phyloP scores from a whole-genome alignment of 2,113 vertebrate species.

The Argyrosomus japonicus region DNA sequence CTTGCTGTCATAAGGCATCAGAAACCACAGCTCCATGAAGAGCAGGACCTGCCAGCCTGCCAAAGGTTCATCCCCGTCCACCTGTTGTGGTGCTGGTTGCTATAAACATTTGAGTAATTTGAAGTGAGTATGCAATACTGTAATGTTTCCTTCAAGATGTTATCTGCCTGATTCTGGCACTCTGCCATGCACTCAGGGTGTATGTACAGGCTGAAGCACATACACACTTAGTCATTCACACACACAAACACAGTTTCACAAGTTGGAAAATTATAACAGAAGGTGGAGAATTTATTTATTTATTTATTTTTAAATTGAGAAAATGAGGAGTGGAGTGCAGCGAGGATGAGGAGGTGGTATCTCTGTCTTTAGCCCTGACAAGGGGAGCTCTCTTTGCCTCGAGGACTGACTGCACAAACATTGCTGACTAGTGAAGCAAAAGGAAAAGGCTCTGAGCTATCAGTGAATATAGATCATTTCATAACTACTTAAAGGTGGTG shows the following conservation, averaged over 20 bases:
- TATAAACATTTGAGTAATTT: conserved; percentile 94
- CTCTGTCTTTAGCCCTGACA: conserved; percentile 66
- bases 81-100: conserved; percentile 96
- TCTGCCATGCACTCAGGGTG: conserved; percentile 78
- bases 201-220: conserved; percentile 64
- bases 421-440: conserved; percentile 76
- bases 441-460: conserved; percentile 75
- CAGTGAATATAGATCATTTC: conserved; percentile 77
- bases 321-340: conserved; percentile 6
- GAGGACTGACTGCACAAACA: conserved; percentile 70
- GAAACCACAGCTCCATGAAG: conserved; percentile 75
- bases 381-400: conserved; percentile 73
- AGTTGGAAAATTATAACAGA: conserved; percentile 24
- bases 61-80: conserved; percentile 79
- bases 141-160: conserved; percentile 94
- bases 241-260: conserved; percentile 14
- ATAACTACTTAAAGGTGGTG: conserved; percentile 85
- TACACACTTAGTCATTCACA: conserved; percentile 31
- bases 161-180: conserved; percentile 89
- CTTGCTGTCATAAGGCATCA: conserved; percentile 82
- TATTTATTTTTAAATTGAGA: not conserved
- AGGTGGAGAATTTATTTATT: not conserved
- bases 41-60: conserved; percentile 62
- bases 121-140: conserved; percentile 91
- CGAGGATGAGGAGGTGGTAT: conserved; percentile 51